Evolutionary conservation across 92 coral and sea anemone genomes (phyloP).

Genomic region (Porites lobata): DNA sequence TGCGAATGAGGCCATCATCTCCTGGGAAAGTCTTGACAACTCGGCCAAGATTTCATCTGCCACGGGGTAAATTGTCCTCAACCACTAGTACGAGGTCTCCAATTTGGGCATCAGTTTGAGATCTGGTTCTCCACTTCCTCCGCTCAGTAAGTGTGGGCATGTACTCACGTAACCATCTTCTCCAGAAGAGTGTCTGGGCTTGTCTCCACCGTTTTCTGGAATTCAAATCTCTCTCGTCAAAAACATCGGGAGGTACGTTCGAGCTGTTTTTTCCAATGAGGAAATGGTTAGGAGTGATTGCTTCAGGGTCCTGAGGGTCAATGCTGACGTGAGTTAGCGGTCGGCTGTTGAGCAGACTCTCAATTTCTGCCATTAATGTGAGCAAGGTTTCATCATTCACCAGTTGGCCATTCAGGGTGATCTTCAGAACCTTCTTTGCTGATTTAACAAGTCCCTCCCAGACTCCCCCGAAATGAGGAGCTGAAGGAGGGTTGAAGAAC

Average conservation of each 20-base stretch:
- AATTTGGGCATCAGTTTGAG: slow-evolving; percentile 6
- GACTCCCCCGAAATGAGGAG: slow-evolving; percentile 50
- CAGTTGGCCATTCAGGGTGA: slow-evolving; percentile 43
- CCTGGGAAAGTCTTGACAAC: slow-evolving; percentile 37
- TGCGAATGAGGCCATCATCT: slow-evolving; percentile 17
- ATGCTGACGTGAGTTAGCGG: slow-evolving; percentile 36
- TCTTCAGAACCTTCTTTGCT: slow-evolving; percentile 49
- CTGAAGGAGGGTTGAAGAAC: slow-evolving; percentile 41
- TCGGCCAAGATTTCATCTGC: slow-evolving; percentile 48
- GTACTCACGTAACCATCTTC: slow-evolving; percentile 65
- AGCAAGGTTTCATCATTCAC: slow-evolving; percentile 50
- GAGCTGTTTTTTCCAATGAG: slow-evolving; percentile 49
- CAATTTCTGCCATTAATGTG: slow-evolving; percentile 39
- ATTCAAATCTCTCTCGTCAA: slow-evolving; percentile 41
- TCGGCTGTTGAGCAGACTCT: slow-evolving; percentile 23
- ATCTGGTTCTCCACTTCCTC: slow-evolving; percentile 41
- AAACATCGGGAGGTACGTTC: slow-evolving; percentile 38
- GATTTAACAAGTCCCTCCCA: slow-evolving; percentile 53
- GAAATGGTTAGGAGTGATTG: slow-evolving; percentile 52
- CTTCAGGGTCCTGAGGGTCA: slow-evolving; percentile 42
- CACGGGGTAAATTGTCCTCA: slow-evolving; percentile 43
- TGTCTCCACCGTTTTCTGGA: slow-evolving; percentile 61
- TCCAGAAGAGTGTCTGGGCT: slow-evolving; percentile 64
- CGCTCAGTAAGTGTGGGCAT: slow-evolving; percentile 55
- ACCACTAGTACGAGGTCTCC: slow-evolving; percentile 56